Evolutionary conservation across 2,797 vertebrate genomes (phyloP).

Genomic region (Mus minutoides): DNA sequence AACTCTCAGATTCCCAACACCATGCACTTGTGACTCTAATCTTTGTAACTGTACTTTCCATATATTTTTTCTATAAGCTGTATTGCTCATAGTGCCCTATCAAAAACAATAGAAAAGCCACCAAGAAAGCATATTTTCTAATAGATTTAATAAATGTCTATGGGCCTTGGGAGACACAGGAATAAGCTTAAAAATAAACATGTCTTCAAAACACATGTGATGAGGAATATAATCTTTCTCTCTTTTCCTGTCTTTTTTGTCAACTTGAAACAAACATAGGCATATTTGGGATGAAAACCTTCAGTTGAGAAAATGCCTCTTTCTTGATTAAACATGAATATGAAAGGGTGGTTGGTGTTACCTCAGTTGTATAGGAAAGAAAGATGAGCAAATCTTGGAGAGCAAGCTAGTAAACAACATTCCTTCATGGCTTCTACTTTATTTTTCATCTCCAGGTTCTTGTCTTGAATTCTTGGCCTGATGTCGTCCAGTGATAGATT

Average conservation of each 20-base stretch:
- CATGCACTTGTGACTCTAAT: not conserved
- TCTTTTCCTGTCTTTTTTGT: not conserved
- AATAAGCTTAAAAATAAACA: conserved; percentile 42
- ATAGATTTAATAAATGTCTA: conserved; percentile 57
- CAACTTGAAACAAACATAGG: not conserved
- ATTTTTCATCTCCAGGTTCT: not conserved
- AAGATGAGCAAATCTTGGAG: not conserved
- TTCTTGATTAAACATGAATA: not conserved
- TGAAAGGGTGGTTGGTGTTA: not conserved
- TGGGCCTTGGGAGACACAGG: not conserved
- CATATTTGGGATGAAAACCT: not conserved
- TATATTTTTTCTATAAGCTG: not conserved
- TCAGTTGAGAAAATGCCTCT: not conserved
- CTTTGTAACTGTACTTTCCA: not conserved
- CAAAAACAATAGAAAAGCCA: not conserved
- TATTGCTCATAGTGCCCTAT: not conserved
- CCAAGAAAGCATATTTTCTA: conserved; percentile 28
- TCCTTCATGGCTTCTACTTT: not conserved
- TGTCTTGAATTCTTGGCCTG: not conserved
- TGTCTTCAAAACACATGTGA: conserved; percentile 15
- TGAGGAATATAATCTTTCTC: not conserved
- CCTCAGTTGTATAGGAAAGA: not conserved
- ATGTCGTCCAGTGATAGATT: not conserved
- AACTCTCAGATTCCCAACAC: not conserved
- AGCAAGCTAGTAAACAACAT: not conserved